Conservation (phyloP, 1,140 invertebrate species). For the Drosophila repleta region DNA sequence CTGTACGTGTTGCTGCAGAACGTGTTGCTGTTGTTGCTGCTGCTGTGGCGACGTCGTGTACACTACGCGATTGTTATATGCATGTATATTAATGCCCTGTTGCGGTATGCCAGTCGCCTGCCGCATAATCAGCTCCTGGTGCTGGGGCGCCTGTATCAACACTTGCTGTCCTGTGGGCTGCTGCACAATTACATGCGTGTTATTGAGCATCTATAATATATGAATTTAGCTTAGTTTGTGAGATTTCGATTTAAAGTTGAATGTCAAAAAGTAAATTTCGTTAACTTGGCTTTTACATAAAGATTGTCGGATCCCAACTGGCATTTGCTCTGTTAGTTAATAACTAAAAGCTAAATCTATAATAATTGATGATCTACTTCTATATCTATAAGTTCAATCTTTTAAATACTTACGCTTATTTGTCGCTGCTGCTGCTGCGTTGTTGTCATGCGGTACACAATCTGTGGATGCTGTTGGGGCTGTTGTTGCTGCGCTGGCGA, state of each 20-base stretch:
- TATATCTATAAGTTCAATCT: no score
- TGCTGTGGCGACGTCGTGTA: conserved; percentile 70
- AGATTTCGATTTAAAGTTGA: no score
- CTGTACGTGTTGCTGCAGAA: conserved; percentile 67
- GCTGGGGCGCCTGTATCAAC: conserved; percentile 70
- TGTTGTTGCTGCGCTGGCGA: conserved; percentile 61
- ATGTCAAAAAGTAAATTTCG: no score
- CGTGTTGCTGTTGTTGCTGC: conserved; percentile 64
- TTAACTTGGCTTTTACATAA: no score
- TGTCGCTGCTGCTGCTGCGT: conserved; percentile 63
- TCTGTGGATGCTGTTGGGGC: conserved; percentile 72
- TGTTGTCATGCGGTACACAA: conserved; percentile 74
- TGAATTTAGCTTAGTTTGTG: no score
- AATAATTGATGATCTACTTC: not conserved
- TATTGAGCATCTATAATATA: conserved; percentile 61
- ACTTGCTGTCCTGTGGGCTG: conserved; percentile 71
- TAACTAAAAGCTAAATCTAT: no score
- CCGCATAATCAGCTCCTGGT: conserved; percentile 78
- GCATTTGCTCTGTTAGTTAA: no score
- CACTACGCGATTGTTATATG: conserved; percentile 73
- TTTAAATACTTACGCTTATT: conserved; percentile 54
- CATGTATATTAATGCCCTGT: conserved; percentile 60
- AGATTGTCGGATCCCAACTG: no score
- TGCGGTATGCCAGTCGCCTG: conserved; percentile 69
- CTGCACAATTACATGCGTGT: conserved; percentile 78